Percentiles rank a stretch among this genome's conserved stretches.
Evolutionary conservation across 2,888 invertebrate genomes (phyloP).

Genomic region (Coleophora deauratella): DNA sequence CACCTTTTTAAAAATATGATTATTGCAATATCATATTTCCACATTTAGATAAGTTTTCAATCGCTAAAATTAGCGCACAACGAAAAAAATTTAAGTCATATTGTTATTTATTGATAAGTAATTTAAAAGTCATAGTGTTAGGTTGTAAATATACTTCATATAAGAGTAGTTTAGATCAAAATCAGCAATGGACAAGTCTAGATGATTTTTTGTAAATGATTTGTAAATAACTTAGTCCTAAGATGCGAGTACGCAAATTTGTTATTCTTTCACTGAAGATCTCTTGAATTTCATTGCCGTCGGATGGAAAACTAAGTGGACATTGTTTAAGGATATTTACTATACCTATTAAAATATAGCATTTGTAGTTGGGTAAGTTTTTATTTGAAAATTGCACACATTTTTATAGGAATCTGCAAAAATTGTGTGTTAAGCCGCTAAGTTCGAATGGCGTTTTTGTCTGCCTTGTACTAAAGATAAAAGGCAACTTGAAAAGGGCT

Average conservation of each 20-base stretch:
- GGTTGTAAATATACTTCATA: conserved; percentile 28
- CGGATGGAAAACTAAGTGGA: conserved; percentile 47
- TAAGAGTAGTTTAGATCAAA: background rate
- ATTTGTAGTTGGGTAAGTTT: conserved; percentile 24
- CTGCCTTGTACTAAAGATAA: conserved; percentile 49
- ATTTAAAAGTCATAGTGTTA: conserved; percentile 60
- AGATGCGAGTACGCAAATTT: conserved; percentile 55
- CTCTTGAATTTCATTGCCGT: conserved; percentile 70
- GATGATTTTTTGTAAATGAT: conserved; percentile 31
- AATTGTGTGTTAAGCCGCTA: conserved; percentile 52
- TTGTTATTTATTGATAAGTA: conserved; percentile 59
- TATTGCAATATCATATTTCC: too few relatives aligned
- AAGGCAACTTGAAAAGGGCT: conserved; percentile 66
- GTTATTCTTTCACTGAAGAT: conserved; percentile 74
- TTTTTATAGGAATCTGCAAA: conserved; percentile 69
- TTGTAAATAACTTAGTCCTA: conserved; percentile 30
- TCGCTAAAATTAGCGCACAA: conserved; percentile 1
- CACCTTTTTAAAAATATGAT: too few relatives aligned
- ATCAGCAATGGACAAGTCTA: too few relatives aligned
- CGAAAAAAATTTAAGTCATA: conserved; percentile 38
- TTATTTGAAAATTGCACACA: conserved; percentile 40
- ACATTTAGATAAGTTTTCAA: too few relatives aligned
- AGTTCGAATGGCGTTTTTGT: conserved; percentile 53
- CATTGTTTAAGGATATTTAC: conserved; percentile 36
- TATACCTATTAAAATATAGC: conserved; percentile 31